phyloP scores from a whole-genome alignment of 2,888 invertebrate species.

The Leptothorax acervorum region DNA sequence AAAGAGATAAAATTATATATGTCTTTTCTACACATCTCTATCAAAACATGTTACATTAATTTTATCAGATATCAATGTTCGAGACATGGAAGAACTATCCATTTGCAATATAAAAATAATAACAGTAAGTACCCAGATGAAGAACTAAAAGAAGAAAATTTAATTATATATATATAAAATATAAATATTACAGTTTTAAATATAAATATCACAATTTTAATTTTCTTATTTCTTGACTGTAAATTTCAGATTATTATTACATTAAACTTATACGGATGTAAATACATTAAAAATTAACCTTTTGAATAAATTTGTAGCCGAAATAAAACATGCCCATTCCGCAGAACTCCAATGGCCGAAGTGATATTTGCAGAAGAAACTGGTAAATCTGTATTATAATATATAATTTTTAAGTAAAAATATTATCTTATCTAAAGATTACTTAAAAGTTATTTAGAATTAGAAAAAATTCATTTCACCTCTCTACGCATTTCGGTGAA shows the following conservation, averaged over 20 bases:
- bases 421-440: neutral
- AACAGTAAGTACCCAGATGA: conserved; percentile 2
- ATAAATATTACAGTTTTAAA: neutral
- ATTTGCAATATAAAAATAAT: conserved; percentile 33
- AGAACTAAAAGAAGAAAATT: conserved; percentile 20
- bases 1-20: neutral
- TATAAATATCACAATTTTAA: neutral
- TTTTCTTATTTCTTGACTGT: neutral
- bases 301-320: neutral
- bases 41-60: neutral
- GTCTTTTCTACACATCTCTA: conserved; percentile 3
- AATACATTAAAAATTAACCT: conserved; percentile 9
- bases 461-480: neutral
- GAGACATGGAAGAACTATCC: neutral
- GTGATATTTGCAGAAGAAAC: conserved; percentile 34
- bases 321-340: conserved; percentile 22
- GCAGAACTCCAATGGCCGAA: conserved; percentile 11
- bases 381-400: conserved; percentile 25
- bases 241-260: neutral
- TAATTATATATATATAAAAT: neutral
- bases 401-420: neutral
- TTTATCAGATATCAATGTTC: neutral
- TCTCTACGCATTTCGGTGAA: neutral
- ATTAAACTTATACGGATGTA: neutral
- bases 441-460: neutral